Base-by-base conservation (phyloP, 2,888 invertebrate species). In the Dioctria linearis region DNA sequence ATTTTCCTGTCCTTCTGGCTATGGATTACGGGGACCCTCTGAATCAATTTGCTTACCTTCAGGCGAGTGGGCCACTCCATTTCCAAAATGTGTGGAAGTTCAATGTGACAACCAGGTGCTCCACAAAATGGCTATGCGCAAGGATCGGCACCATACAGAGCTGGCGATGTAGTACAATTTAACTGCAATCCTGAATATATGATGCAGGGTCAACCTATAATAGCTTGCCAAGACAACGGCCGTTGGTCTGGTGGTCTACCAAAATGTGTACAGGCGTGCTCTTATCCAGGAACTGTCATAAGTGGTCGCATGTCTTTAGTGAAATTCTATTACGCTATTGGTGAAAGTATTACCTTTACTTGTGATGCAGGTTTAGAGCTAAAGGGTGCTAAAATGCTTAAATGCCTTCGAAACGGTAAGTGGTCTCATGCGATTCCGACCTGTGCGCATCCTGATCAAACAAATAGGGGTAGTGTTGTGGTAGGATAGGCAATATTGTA, bases 171-270 rank as follows among this genome's bases (percentile, higher is more conserved):
- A 76, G 93, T 96, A 42, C 95, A 96, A 88, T 95, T 96, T 90
- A 95, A 95, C 87, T 97, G 96, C 88, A 94, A 95, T 88, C 93
- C 94, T 6, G 95, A 95, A 84, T 96, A 93, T 88, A 95, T 96
- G 92, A 93, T 96, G 91, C 95, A 96, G 87, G 96, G 97, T 3
- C 92, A 95, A 84, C 95, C 96, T n/a, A 95, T 96, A 84, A 93
- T 96, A 75, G 95, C 96, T 39, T 97, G 97, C 88, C 95, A 96
- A 89, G 95, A 95, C 86, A 95, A 93, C 86, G 95, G 95, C 6
- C 91, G 94, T 81, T 96, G 96, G 95, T 95, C 95, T 80, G 94
- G 95, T 69, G 93, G 93, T 63, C 90, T 94, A 42, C 95, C 96
- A n/a, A 95, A 95, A 88, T 96, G 96, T 94, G 93, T 94, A 43